These are phyloP conservation scores for Allochrocebus solatus DNA, from an alignment of 2,797 vertebrate species.

Conservation along the genomic window DNA sequence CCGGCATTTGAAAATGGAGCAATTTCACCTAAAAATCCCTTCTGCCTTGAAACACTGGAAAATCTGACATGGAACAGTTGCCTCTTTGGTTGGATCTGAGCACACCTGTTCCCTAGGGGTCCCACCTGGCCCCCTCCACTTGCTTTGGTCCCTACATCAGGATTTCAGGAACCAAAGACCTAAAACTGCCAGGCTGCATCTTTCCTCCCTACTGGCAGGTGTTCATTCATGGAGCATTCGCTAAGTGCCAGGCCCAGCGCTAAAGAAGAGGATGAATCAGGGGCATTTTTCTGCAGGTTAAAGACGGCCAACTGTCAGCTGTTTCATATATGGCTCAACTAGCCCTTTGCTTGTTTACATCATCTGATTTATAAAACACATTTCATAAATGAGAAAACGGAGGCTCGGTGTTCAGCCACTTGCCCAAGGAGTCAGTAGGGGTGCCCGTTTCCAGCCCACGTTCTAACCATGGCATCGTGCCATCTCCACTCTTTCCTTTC, in stretches of 20 bases:
- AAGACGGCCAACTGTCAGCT: not conserved
- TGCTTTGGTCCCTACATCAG: not conserved
- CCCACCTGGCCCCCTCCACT: not conserved
- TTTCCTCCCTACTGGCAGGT: rapidly evolving
- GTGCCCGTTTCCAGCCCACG: rapidly evolving
- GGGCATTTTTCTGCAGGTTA: not conserved
- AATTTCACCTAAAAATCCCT: not conserved
- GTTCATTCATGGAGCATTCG: no score
- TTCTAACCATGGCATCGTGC: not conserved
- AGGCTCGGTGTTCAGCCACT: not conserved
- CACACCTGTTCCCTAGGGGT: not conserved
- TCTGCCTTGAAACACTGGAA: not conserved
- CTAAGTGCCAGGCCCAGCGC: rapidly evolving
- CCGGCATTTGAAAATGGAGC: not conserved
- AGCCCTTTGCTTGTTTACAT: rapidly evolving
- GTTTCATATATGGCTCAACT: rapidly evolving
- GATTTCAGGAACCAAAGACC: not conserved
- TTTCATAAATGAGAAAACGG: not conserved
- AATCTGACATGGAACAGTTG: rapidly evolving
- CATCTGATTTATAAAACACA: not conserved
- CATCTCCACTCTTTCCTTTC: not conserved
- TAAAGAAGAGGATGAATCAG: rapidly evolving
- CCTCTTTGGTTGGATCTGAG: not conserved
- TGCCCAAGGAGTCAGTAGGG: not conserved
- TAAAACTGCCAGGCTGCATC: rapidly evolving